phyloP scores from a whole-genome alignment of 2,797 vertebrate genomes.

The Notolabrus celidotus region DNA sequence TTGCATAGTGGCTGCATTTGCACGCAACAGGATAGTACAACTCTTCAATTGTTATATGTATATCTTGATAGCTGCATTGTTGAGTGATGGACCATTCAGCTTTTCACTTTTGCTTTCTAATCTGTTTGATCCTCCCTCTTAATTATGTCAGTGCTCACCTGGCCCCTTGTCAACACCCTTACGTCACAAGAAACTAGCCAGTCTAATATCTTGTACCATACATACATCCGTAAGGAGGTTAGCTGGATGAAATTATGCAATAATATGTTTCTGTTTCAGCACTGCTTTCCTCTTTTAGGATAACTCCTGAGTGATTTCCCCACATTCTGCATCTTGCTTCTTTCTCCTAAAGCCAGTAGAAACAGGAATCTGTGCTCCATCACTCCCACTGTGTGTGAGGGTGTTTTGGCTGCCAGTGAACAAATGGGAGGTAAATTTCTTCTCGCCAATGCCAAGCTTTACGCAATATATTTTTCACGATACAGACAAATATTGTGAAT shows the following conservation, averaged over 20 bases:
- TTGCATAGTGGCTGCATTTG: conserved; percentile 17
- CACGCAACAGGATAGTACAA: conserved; percentile 24
- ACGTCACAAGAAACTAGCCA: conserved; percentile 26
- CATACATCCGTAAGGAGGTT: conserved; percentile 1
- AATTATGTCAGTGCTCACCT: conserved; percentile 59
- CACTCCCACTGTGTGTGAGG: conserved; percentile 58
- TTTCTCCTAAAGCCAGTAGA: conserved; percentile 34
- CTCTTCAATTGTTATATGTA: conserved; percentile 26
- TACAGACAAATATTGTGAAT: conserved; percentile 45
- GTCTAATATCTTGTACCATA: conserved; percentile 21
- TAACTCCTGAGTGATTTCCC: conserved; percentile 34
- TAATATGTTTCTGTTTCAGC: conserved; percentile 11
- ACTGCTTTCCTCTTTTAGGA: conserved; percentile 32
- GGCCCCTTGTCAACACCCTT: conserved; percentile 51
- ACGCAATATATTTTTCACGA: conserved; percentile 58
- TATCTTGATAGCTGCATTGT: conserved; percentile 18
- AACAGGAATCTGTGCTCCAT: conserved; percentile 62
- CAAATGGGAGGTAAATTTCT: conserved; percentile 66
- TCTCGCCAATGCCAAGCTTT: conserved; percentile 53
- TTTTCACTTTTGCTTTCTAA: no score
- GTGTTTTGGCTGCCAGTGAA: conserved; percentile 60
- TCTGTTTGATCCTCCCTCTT: neutral
- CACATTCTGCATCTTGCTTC: conserved; percentile 32
- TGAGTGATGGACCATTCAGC: no score
- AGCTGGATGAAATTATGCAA: neutral